These are phyloP conservation scores for Drosophila elegans DNA, from an alignment of 1,140 invertebrate species.

Conservation along the genomic window DNA sequence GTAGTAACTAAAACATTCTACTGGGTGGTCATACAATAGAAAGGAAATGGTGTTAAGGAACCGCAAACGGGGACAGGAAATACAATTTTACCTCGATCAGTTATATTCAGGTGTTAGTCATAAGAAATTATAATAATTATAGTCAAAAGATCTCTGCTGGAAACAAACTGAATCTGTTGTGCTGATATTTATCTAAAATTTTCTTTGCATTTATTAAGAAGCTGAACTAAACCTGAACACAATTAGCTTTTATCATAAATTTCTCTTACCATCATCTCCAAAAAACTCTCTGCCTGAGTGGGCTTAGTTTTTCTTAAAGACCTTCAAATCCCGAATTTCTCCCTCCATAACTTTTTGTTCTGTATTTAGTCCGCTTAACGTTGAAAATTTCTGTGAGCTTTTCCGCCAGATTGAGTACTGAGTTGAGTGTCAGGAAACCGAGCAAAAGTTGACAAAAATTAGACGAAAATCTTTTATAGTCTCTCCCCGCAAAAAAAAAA, in stretches of 20 bases:
- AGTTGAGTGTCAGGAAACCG: slow-evolving; percentile 38
- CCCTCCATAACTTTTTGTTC: slow-evolving; percentile 4
- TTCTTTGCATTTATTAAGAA: too few species aligned
- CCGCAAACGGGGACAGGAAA: slow-evolving; percentile 2
- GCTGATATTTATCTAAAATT: too few species aligned
- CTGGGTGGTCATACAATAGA: slow-evolving; percentile 16
- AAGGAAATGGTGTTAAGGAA: neutral
- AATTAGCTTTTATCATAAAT: neutral
- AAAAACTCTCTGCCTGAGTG: neutral
- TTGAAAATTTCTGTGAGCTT: slow-evolving; percentile 12
- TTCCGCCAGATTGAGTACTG: slow-evolving; percentile 36
- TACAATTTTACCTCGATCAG: neutral
- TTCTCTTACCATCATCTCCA: too few species aligned
- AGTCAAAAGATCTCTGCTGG: too few species aligned
- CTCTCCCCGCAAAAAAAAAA: slow-evolving; percentile 50
- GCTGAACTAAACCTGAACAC: too few species aligned
- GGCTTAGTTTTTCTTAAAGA: slow-evolving; percentile 9
- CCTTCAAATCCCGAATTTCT: neutral
- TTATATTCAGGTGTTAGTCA: neutral
- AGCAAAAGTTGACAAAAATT: slow-evolving; percentile 46
- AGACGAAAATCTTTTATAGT: slow-evolving; percentile 31
- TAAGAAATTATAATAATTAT: too few species aligned
- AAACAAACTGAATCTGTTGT: too few species aligned
- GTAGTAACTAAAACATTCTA: slow-evolving; percentile 31
- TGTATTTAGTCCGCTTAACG: slow-evolving; percentile 30